Evolutionary conservation across 2,888 invertebrate species (phyloP), one percentile per base, ranked within the genome.

Genomic region (Arctia plantaginis): DNA sequence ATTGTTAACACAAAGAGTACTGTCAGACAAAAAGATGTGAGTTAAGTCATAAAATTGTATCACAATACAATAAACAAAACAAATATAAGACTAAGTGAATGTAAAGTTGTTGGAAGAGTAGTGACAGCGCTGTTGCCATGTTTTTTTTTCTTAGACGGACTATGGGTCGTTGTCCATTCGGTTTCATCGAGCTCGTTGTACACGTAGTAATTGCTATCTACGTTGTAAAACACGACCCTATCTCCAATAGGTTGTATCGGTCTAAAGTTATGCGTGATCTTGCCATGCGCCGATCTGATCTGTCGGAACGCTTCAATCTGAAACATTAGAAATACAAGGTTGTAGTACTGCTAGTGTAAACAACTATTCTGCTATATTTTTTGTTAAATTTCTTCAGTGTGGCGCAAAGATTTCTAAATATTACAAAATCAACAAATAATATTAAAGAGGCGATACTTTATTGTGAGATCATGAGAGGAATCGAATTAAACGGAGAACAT

Each of bases 181-280:
- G 90, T 91, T 0, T 93, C 92, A 66, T 95, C 95, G 3, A 95
- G 84, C 78, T 94, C 94, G 79, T 95, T 94, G 85, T 95, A 95
- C 27, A 87, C 89, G 80, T 92, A 95, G 82, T 95, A 95, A 73
- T 89, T 95, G 81, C 84, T 93, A 78, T 95, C 96, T 3, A 96
- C 91, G 78, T 97, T 97, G 85, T 96, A 96, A 87, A 94, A 97
- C 0, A 98, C 96, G 0, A 93, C 92, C 81, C 98, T 95, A 85
- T 97, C 97, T 47, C 97, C 97, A 1, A 98, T 93, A 0, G 98
- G 98, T 87, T 98, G 98, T 51, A 98, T 97, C 0, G 98, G 98
- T 23, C 98, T 96, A 90, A 97, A 98, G 91, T 98, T 98, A 88
- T 98, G 98, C 0, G 97, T 97, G 78, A 98, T 94, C 81, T 96